Base-by-base conservation (phyloP, 37 sponge, comb jelly and placozoan species). In the Chondrosia reniformis region DNA sequence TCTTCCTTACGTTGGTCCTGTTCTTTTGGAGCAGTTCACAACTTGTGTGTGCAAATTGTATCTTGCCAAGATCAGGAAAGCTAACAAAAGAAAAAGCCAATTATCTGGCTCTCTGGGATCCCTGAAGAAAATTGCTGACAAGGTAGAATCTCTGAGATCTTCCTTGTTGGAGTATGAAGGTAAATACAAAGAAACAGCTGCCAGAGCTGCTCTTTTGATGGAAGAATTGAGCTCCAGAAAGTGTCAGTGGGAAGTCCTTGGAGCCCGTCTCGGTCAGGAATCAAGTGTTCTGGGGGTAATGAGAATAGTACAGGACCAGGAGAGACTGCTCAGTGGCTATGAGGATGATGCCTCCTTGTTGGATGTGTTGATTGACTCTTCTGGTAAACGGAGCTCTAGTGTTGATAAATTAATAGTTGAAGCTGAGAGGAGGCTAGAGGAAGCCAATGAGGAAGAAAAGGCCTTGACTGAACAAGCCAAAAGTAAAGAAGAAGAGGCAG, bases 1-100 rank as follows among this genome's bases (percentile, higher is more conserved):
- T 7, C 27, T 80, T 6, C 87, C 87, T 6, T 93, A 81, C 46
- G 81, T 93, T 19, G 91, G 94, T 15, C 91, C 84, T 34, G 52
- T 34, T n/a, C 81, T 83, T 0, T 72, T 80, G 58, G 42, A 38
- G 24, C 63, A 64, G 54, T 89, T 93, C 56, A 46, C 86, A 2
- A 79, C 84, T 55, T 82, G 84, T 62, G 76, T 93, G 27, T 80
- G 80, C 43, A 75, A 45, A 7, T 45, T 89, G 31, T 93, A 74
- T 64, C 58, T 10, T 3, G 67, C n/a, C 30, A 93, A 89, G 46
- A 76, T 30, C 21, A 38, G 42, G 30, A 40, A 73, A 4, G 57
- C 52, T 3, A 22, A 24, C 13, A 19, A 28, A 6, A 71, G 64
- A 33, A 76, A 71, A 59, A 15, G 40, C 27, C 62, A 84, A 17